phyloP scores from a whole-genome alignment of 2,888 invertebrate genomes.

The Apotomis capreana region DNA sequence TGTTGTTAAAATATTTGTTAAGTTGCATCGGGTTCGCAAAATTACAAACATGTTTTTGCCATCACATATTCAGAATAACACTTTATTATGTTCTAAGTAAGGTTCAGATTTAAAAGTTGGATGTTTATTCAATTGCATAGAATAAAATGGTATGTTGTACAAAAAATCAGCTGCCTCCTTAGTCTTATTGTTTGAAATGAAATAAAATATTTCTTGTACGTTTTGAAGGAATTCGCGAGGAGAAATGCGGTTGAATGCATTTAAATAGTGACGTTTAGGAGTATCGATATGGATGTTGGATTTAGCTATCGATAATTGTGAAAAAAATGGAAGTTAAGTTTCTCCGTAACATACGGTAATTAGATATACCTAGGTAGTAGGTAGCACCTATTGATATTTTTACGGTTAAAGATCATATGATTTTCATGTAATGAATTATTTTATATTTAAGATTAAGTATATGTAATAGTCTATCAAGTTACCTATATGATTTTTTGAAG shows the following conservation, averaged over 20 bases:
- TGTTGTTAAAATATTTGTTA: neutral
- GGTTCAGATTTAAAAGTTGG: slow-evolving; percentile 31
- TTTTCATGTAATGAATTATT: too few species aligned
- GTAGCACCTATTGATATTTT: too few species aligned
- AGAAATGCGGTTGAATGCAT: slow-evolving; percentile 73
- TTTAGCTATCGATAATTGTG: slow-evolving; percentile 43
- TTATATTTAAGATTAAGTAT: too few species aligned
- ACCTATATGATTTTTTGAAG: too few species aligned
- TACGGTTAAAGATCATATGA: too few species aligned
- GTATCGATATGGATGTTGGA: neutral
- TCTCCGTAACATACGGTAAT: too few species aligned
- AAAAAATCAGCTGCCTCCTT: slow-evolving; percentile 71
- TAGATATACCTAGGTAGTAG: too few species aligned
- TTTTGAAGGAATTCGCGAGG: slow-evolving; percentile 73
- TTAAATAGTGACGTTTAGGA: slow-evolving; percentile 57
- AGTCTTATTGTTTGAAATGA: slow-evolving; percentile 68
- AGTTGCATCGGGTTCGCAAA: neutral
- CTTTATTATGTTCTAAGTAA: slow-evolving; percentile 26
- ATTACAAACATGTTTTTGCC: neutral
- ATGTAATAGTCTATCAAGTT: too few species aligned
- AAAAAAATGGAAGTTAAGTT: neutral
- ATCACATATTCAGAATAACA: neutral
- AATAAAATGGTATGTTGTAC: slow-evolving; percentile 56
- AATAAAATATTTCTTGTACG: slow-evolving; percentile 73
- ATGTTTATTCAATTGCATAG: slow-evolving; percentile 38